Evolutionary conservation across 2,888 invertebrate genomes (phyloP).

Genomic region (Leucoma salicis): DNA sequence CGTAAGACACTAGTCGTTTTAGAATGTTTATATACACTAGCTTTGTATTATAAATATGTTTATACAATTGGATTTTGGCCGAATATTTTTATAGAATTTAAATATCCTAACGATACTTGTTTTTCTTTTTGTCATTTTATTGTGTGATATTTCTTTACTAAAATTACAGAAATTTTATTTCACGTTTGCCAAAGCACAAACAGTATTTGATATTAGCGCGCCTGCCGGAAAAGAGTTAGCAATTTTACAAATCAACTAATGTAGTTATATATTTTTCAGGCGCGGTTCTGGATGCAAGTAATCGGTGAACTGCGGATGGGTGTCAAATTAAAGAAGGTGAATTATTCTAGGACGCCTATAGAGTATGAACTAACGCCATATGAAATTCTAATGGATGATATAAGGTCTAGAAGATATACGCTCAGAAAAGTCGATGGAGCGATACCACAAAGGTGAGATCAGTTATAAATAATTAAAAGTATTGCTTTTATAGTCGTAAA

Average conservation of each 20-base stretch:
- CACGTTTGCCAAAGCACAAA: no score
- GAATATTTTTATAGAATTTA: no score
- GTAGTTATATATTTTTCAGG: constrained; percentile 79
- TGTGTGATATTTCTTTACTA: no score
- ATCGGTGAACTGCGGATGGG: constrained; percentile 95
- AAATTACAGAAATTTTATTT: no score
- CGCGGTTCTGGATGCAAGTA: constrained; percentile 97
- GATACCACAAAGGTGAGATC: constrained; percentile 83
- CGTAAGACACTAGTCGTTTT: no score
- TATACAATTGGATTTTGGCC: no score
- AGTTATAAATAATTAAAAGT: no score
- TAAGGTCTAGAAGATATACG: constrained; percentile 93
- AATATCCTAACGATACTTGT: no score
- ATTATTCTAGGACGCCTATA: constrained; percentile 88
- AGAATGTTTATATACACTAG: no score
- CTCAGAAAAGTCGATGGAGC: constrained; percentile 93
- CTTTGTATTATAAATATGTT: no score
- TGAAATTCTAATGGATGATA: constrained; percentile 98
- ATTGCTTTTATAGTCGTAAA: no score
- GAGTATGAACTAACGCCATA: constrained; percentile 98
- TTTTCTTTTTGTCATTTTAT: no score
- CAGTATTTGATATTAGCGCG: constrained; percentile 15
- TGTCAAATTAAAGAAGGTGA: constrained; percentile 94
- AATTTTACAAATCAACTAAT: constrained; percentile 29
- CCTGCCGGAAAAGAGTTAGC: constrained; percentile 44